These are phyloP conservation scores for Typhlichthys eigenmanni DNA, from an alignment of 2,797 vertebrate species.

Conservation along the genomic window DNA sequence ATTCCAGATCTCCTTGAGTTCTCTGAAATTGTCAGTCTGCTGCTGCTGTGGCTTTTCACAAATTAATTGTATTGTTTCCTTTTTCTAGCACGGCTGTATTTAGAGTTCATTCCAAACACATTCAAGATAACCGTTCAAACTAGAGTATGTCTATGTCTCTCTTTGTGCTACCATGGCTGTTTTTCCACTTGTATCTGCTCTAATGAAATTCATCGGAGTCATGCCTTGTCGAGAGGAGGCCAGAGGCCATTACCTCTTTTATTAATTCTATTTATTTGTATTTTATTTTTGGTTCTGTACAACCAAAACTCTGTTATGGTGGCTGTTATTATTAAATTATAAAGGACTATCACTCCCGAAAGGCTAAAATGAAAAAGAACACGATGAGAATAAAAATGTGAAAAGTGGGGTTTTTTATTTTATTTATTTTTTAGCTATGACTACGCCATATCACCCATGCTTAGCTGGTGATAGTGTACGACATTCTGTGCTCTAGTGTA, in stretches of 20 bases:
- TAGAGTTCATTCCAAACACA: not conserved
- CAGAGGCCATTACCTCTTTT: conserved; percentile 26
- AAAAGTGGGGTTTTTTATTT: not conserved
- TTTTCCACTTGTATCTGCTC: conserved; percentile 3
- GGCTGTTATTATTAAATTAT: not conserved
- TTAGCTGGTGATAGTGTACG: not conserved
- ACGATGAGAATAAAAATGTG: too few species aligned
- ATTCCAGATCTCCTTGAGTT: too few species aligned
- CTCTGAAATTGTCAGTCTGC: too few species aligned
- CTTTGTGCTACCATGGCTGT: conserved; percentile 13
- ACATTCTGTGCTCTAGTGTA: conserved; percentile 7
- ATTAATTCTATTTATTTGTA: too few species aligned
- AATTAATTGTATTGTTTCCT: too few species aligned
- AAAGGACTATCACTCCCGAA: conserved; percentile 9
- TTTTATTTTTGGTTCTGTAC: not conserved
- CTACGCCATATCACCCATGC: too few species aligned
- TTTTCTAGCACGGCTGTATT: not conserved
- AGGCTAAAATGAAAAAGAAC: too few species aligned
- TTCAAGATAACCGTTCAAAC: too few species aligned
- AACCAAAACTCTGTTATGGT: not conserved
- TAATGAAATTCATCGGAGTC: conserved; percentile 3
- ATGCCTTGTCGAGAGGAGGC: conserved; percentile 17
- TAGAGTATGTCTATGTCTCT: not conserved
- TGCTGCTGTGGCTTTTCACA: too few species aligned
- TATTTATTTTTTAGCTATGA: too few species aligned